These are phyloP conservation scores for Anolis sagrei DNA, from an alignment of 2,113 vertebrate genomes.

Conservation along the genomic window DNA sequence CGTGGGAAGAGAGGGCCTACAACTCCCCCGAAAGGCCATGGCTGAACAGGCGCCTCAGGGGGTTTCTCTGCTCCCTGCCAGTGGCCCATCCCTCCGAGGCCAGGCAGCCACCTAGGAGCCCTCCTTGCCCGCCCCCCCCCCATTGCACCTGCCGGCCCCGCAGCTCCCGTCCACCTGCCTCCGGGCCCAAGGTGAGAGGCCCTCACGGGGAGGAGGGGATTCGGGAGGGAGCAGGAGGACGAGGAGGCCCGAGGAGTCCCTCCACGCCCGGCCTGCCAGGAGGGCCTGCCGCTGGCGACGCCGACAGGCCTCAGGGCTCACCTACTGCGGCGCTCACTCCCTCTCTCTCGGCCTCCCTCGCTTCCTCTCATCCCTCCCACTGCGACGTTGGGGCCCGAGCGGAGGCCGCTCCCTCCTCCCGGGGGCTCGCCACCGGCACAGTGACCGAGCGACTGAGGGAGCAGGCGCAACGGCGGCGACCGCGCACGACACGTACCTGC, in stretches of 20 bases:
- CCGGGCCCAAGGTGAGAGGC: conserved; percentile 21
- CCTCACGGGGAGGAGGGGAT: no score
- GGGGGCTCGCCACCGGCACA: conserved; percentile 41
- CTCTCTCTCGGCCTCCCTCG: not conserved
- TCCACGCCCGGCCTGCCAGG: not conserved
- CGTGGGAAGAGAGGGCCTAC: no score
- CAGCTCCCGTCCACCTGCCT: not conserved
- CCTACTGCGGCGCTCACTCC: conserved; percentile 8
- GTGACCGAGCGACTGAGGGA: conserved; percentile 20
- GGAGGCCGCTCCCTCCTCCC: conserved; percentile 33
- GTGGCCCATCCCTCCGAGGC: no score
- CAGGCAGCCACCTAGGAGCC: no score
- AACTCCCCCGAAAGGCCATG: no score
- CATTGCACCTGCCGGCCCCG: conserved; percentile 23
- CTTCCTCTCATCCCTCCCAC: not conserved
- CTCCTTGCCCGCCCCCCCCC: not conserved
- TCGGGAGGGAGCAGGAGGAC: not conserved
- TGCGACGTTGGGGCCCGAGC: not conserved
- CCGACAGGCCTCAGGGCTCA: not conserved
- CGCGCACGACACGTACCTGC: conserved; percentile 40
- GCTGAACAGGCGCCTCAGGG: no score
- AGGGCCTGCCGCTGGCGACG: no score
- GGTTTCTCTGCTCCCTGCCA: no score
- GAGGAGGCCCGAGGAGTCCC: conserved; percentile 6
- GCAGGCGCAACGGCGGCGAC: conserved; percentile 26